phyloP scores from a whole-genome alignment of 2,113 vertebrate species.

The Varanus salvator region DNA sequence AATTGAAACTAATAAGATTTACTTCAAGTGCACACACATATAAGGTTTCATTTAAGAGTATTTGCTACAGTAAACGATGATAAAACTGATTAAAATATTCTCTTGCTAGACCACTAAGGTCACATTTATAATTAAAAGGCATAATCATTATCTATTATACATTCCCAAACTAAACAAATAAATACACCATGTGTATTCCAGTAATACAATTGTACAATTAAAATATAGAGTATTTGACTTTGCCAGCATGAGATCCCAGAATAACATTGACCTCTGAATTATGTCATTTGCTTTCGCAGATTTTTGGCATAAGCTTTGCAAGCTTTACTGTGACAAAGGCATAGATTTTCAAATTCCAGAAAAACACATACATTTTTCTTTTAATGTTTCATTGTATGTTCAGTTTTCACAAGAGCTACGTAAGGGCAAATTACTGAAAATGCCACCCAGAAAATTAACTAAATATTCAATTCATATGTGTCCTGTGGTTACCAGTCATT shows the following conservation, averaged over 20 bases:
- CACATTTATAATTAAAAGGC: neutral
- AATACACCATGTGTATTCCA: neutral
- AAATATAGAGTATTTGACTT: neutral
- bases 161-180: neutral
- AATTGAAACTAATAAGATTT: neutral
- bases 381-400: conserved; percentile 29
- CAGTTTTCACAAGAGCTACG: conserved; percentile 17
- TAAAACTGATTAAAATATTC: neutral
- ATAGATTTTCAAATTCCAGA: neutral
- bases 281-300: neutral
- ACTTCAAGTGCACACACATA: neutral
- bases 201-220: neutral
- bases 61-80: neutral
- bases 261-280: neutral
- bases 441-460: conserved; percentile 59
- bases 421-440: conserved; percentile 44
- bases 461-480: conserved; percentile 54
- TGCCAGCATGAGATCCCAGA: neutral
- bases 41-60: neutral
- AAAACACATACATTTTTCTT: conserved; percentile 7
- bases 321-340: neutral
- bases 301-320: neutral
- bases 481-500: conserved; percentile 61
- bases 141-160: neutral
- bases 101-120: too few species aligned